Base-by-base conservation (phyloP, 1,140 invertebrate genomes). In the Bombus turneri region DNA sequence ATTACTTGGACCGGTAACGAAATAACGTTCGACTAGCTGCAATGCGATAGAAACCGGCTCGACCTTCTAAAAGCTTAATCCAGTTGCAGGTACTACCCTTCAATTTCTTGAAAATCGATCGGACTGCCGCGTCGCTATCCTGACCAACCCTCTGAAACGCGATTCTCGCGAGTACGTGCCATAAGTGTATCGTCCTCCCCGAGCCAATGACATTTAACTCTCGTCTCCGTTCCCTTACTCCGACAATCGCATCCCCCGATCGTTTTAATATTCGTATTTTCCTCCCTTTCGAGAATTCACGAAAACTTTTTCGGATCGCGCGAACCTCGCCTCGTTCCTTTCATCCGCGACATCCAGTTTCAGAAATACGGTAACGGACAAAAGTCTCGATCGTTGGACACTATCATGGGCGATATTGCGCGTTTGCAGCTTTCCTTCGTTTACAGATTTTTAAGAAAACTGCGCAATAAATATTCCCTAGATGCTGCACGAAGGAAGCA, bases 101-200 rank as follows among this genome's bases (percentile, higher is more conserved):
- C 77, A 79, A 68, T 79, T 79, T 79, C 62, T 25, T 68, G 77
- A 62, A 47, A 68, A 79, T 79, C 39, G 77, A 79, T 79, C 31
- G 6, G n/a, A 31, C 59, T 66, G n/a, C 57, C 75, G 41, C 57
- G 57, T 25, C 57, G 43, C 10, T 57, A n/a, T 9, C 59, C 59
- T 34, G 39, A 66, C 59, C 75, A 64, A 77, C 37, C 76, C 76
- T 43, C 37, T 31, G 76, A 78, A 78, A 78, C 76, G 59, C 76
- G 59, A 78, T 64, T 78, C 62, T 28, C 22, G 41, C 39, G 39
- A 28, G 37, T 41, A 77, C 57, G 57, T 31, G 37, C 28, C 28
- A 9, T 12, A 41, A 64, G 57, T 25, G 62, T 64, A 77, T 64
- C 75, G 31, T 68, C 43, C 59, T 25, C 1, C 12, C 22, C 1